Conservation (phyloP, 2,888 invertebrate species). For the Nomada fabriciana region DNA sequence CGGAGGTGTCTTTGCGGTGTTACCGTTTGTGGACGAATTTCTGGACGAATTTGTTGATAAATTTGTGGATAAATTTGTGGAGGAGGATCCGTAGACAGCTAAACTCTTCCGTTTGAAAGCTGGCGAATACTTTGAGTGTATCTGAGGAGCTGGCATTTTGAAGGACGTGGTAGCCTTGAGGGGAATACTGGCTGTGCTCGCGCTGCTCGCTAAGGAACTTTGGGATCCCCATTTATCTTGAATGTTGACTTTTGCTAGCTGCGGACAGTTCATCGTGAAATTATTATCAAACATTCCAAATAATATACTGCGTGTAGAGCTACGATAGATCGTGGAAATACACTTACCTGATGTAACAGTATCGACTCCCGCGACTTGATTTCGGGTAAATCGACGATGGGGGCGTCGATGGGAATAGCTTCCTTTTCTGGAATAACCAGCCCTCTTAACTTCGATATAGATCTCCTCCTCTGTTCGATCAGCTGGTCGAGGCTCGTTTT, state of each 20-base stretch:
- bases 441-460: slow-evolving; percentile 94
- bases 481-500: slow-evolving; percentile 90
- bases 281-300: neutral
- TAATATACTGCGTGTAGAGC: neutral
- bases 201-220: slow-evolving; percentile 79
- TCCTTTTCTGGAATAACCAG: slow-evolving; percentile 93
- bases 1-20: slow-evolving; percentile 31
- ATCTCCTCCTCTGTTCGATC: slow-evolving; percentile 92
- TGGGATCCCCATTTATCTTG: slow-evolving; percentile 83
- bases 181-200: slow-evolving; percentile 77
- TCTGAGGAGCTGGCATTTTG: slow-evolving; percentile 83
- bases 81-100: slow-evolving; percentile 86
- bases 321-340: neutral
- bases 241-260: slow-evolving; percentile 78
- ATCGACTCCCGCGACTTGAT: slow-evolving; percentile 90
- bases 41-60: slow-evolving; percentile 63
- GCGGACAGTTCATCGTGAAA: neutral
- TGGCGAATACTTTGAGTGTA: slow-evolving; percentile 92
- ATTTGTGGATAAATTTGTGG: slow-evolving; percentile 47
- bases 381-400: slow-evolving; percentile 91
- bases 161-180: slow-evolving; percentile 77
- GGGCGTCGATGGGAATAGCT: slow-evolving; percentile 85
- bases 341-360: slow-evolving; percentile 77
- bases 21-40: slow-evolving; percentile 62
- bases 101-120: slow-evolving; percentile 92